Base-by-base conservation (phyloP, 2,797 vertebrate genomes). In the Falco cherrug region DNA sequence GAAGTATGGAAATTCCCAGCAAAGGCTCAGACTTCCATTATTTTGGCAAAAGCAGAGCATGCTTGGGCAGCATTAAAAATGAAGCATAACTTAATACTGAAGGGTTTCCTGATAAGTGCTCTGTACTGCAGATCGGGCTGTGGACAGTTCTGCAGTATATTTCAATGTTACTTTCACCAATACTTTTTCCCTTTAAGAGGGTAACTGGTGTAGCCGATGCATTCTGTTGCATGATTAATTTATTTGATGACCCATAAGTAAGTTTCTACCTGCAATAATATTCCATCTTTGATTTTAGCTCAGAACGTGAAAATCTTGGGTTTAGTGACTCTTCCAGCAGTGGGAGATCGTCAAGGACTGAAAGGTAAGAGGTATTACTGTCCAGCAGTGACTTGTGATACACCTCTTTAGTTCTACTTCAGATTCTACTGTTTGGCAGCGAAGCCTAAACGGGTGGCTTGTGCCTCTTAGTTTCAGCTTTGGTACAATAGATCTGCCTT, bases 1-100 rank as follows among this genome's bases (percentile, higher is more conserved):
- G 74, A 95, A 92, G 73, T 84, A 97, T 92, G 94, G 89, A 97
- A 98, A 97, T 89, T 94, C 95, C 83, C 45, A 93, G 94, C 75
- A 96, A 95, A 89, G 84, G 68, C 85, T 93, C 91, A 90, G 92
- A 82, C 76, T 94, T 96, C 96, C 96, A 95, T 96, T 96, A 92
- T 69, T 87, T 95, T 95, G 95, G 96, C 95, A 92, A 74, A 84
- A 92, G 65, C 47, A 91, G n/a, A 96, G n/a, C 61, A 41, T 90
- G 69, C 89, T 90, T 88, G 84, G 84, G 71, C 83, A 94, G 85
- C 85, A 88, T 86, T 95, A 97, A 96, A 94, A 92, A 88, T 22
- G 43, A 92, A 92, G 48, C 84, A 87, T 54, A 95, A 93, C n/a
- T 77, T 47, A 54, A 79, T 78, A 60, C 5, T 54, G 76, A 37